Evolutionary conservation across 2,113 vertebrate genomes (phyloP).

Genomic region (Grus americana): DNA sequence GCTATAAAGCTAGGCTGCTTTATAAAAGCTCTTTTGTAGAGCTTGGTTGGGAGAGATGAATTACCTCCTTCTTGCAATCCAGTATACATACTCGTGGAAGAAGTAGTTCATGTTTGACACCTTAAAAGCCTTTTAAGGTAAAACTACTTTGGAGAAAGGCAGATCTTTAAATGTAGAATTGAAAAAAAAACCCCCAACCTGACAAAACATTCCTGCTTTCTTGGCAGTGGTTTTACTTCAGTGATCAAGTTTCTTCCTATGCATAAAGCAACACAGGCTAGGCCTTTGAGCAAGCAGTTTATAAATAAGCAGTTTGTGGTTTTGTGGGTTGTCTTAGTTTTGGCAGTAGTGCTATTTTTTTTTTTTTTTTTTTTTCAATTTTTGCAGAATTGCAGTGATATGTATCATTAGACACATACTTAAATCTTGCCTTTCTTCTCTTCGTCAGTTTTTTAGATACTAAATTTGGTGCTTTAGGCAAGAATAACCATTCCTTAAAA

Average conservation of each 20-base stretch:
- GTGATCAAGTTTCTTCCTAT: neutral
- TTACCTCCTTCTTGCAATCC: neutral
- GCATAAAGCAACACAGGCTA: neutral
- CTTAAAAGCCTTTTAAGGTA: neutral
- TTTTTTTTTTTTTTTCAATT: neutral
- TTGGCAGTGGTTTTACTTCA: neutral
- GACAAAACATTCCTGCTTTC: neutral
- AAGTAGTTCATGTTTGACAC: neutral
- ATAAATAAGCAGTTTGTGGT: neutral
- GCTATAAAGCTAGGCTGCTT: neutral
- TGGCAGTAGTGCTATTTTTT: neutral
- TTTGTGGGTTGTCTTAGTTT: neutral
- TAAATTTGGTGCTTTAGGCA: neutral
- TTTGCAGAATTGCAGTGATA: neutral
- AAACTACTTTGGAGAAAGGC: neutral
- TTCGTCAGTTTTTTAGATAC: neutral
- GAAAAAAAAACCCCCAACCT: neutral
- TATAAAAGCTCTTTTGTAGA: neutral
- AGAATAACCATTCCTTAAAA: neutral
- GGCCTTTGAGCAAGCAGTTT: neutral
- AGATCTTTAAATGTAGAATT: neutral
- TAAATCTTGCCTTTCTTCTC: neutral
- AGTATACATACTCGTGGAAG: neutral
- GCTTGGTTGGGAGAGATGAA: neutral
- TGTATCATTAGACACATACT: neutral